Conservation (phyloP, 2,113 vertebrate genomes). For the Myotis yumanensis region DNA sequence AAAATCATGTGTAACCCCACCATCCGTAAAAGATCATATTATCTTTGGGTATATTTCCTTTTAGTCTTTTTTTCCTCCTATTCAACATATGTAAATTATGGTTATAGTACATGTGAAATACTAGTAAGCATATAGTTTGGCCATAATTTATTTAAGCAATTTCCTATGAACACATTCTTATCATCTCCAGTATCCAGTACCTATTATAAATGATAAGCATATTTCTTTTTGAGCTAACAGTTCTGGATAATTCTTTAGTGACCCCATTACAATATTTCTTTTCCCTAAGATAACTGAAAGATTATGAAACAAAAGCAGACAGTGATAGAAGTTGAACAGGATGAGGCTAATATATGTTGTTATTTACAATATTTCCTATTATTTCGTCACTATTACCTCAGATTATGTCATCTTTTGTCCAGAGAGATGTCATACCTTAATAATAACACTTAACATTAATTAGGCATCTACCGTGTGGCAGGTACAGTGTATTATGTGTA, state of each 20-base stretch:
- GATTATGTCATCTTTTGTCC: background rate
- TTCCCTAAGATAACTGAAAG: background rate
- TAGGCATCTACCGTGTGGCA: background rate
- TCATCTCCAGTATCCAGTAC: background rate
- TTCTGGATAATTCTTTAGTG: constrained; percentile 13
- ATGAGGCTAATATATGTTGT: background rate
- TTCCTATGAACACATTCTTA: background rate
- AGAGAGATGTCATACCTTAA: background rate
- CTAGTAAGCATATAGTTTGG: background rate
- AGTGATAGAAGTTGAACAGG: background rate
- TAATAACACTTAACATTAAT: background rate
- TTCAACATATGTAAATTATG: background rate
- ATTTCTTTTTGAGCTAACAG: constrained; percentile 4
- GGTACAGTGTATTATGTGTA: background rate
- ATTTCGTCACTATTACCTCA: background rate
- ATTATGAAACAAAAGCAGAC: background rate
- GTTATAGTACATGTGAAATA: background rate
- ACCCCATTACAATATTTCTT: background rate
- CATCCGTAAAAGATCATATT: background rate
- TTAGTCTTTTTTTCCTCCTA: background rate
- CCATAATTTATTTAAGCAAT: background rate
- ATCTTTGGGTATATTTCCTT: background rate
- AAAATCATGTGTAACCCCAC: background rate
- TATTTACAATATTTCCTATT: background rate
- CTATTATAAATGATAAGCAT: background rate